Base-by-base conservation (phyloP, 2,888 invertebrate genomes). In the Drosophila subsilvestris region DNA sequence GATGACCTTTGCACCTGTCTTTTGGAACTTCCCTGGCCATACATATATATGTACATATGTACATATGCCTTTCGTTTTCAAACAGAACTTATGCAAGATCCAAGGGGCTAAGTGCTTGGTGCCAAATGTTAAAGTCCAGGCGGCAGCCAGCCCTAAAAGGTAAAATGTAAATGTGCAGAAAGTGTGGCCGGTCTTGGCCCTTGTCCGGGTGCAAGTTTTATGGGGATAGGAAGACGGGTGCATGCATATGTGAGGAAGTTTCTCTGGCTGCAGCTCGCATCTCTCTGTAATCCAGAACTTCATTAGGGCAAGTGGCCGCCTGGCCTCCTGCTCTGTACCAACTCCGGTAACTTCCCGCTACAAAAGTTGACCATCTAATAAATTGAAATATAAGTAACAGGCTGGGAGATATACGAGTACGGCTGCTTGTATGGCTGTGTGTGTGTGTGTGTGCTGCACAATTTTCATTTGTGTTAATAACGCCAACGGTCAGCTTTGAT, bases 401-500 rank as follows among this genome's bases (percentile, higher is more conserved):
- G 10, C 20, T 14, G 7, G 25, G 18, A 27, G 9, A n/a, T 1
- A 22, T 3, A 57, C 27, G 7, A 10, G 37, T 14, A 6, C 14
- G 12, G 12, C 32, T 32, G 5, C 12, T 4, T 12, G 9, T 29
- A 10, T 37, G 37, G 6, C 3, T 37, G 37, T 37, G 37, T 14
- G 14, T 37, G 37, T 25, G 22, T 49, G 25, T n/a, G 43, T 14
- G 18, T 25, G 44, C 44, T 48, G 55, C 63, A 60, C 53, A 73
- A 63, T 76, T 76, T 76, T 73, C 74, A 74, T 75, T 83, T 70
- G 73, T 72, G 75, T 76, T 85, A 79, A 75, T 80, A 82, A 78
- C 77, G 73, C 74, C 74, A 75, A 76, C 75, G 81, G 78, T 78
- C 79, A 63, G 78, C 82, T 82, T 85, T 82, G 85, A 84, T 84